Evolutionary conservation across 2,888 invertebrate species (phyloP), one percentile per base, ranked within the genome.

Genomic region (Eretmocerus hayati): DNA sequence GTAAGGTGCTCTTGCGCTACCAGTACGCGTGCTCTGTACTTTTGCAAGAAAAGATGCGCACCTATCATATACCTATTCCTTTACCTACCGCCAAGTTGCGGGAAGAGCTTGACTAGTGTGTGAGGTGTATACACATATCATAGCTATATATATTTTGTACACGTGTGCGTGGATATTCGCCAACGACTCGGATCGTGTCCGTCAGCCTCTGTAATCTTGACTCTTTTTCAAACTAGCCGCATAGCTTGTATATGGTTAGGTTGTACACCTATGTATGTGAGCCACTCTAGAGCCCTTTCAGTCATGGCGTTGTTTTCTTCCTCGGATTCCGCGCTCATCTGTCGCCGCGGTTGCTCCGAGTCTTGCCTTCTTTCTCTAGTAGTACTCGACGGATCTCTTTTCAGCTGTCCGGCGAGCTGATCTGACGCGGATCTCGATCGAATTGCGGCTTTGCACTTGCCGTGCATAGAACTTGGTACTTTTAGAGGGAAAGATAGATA

Each of bases 41-140:
- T 9, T 13, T 16, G 37, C 23, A 47, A 36, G 47, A 26, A 6
- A 42, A 32, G 53, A 46, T 43, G 46, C 44, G 50, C 49, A 48
- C 50, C 46, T 40, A 42, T 44, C 11, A 36, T 15, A 3, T 19
- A 15, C 13, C 16, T 19, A 19, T 35, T 5, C 15, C 8, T 11
- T 11, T 32, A 46, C 50, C 35, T 42, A 40, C 47, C 53, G 50
- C 38, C 44, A 44, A 51, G 51, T 43, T 43, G 31, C 50, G 46
- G 42, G 50, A 50, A 50, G 43, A 45, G 37, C 21, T 11, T 15
- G 39, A 13, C 26, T 16, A 32, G 36, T 36, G 18, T 5, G 32
- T 31, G 30, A 18, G 18, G 37, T 37, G 37, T 19, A 37, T 19
- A 21, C 3, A 21, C 21, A 13, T 11, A 26, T 11, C 11, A 26